These are phyloP conservation scores for Megaceryle maxima DNA, from an alignment of 2,113 vertebrate genomes.

Conservation along the genomic window DNA sequence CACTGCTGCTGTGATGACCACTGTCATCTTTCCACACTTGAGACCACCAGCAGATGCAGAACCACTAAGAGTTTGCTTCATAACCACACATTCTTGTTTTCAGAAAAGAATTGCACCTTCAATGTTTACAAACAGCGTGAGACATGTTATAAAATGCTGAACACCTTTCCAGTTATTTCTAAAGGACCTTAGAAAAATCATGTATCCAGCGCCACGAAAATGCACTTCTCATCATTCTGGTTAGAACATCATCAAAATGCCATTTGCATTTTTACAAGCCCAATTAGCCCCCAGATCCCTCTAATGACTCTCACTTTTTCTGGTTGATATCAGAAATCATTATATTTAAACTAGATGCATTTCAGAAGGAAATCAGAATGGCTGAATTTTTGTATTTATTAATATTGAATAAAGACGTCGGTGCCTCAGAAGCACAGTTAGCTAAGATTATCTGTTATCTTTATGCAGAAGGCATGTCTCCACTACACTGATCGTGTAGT, in stretches of 20 bases:
- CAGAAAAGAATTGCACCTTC: neutral
- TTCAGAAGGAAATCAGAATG: neutral
- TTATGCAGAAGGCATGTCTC: neutral
- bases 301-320: neutral
- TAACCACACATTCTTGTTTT: neutral
- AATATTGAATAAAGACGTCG: neutral
- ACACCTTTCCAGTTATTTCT: neutral
- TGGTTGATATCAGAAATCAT: neutral
- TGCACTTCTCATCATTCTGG: neutral
- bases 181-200: neutral
- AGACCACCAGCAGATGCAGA: neutral
- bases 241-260: slow-evolving; percentile 13
- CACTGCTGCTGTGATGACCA: neutral
- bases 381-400: neutral
- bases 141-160: neutral
- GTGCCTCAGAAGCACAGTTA: neutral
- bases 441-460: neutral
- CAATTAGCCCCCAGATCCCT: slow-evolving; percentile 14
- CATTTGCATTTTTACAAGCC: slow-evolving; percentile 29
- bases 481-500: neutral
- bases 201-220: neutral
- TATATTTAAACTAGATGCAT: neutral
- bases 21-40: neutral
- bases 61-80: neutral
- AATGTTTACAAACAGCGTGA: rapidly evolving